Evolutionary conservation across 2,888 invertebrate species (phyloP), one percentile per base, ranked within the genome.

Genomic region (Perizoma affinitatum): DNA sequence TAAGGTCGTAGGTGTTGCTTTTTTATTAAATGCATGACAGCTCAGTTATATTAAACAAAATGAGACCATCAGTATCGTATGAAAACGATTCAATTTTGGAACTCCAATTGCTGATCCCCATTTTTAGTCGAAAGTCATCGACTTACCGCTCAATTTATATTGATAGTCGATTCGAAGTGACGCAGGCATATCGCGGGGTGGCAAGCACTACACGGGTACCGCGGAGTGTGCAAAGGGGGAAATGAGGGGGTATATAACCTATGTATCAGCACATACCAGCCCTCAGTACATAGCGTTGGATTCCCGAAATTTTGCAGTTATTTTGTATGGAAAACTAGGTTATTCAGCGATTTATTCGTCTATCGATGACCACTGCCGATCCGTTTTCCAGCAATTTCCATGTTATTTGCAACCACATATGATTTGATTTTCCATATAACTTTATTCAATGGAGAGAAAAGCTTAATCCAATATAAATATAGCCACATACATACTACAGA

Each of bases 291-390:
- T 88, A 88, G 72, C 78, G 82, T 70, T 79, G 79, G 79, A 83
- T 82, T 81, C 87, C 90, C 90, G 90, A 92, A 90, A 91, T 86
- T 90, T 91, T 89, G 90, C 89, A 89, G 90, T 87, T 90, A 91
- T 91, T 90, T 88, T 88, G 88, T 87, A 87, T 86, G 84, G 87
- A 84, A 91, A 91, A 90, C 90, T 92, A 90, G 91, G 91, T 91
- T 92, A 91, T 89, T 82, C 84, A 73, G 73, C 85, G 84, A 88
- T 88, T 88, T 87, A 87, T 86, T 79, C 79, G 67, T 70, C 79
- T 75, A 80, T 80, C 73, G 62, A 60, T 54, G 58, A 54, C 61
- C 61, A 54, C 43, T 54, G 22, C 54, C 34, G 7, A 42, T 45
- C 42, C 40, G 51, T 46, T 59, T 62, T 62, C 10, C 58, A 58